Percentiles rank a stretch among this genome's conserved stretches.
Evolutionary conservation across 2,888 invertebrate species (phyloP).

Genomic region (Uropetala carovei): DNA sequence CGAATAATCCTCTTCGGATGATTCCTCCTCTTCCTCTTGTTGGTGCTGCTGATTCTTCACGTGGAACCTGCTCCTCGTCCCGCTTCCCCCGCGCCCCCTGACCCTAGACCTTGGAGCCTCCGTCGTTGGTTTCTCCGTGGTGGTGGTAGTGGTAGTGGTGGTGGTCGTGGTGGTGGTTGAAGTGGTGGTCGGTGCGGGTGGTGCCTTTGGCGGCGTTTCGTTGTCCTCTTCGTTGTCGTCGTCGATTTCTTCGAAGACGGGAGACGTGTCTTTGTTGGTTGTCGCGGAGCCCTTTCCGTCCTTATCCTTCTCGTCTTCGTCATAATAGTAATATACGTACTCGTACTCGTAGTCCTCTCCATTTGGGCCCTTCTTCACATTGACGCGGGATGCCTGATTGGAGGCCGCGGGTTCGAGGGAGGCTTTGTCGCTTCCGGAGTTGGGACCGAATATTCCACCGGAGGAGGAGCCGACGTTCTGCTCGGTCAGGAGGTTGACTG

Average conservation of each 20-base stretch:
- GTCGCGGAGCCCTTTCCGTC: not conserved
- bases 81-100: conserved; percentile 62
- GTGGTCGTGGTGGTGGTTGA: conserved; percentile 75
- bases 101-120: conserved; percentile 53
- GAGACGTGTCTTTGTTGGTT: not conserved
- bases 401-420: conserved; percentile 73
- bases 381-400: conserved; percentile 81
- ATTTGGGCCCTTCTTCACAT: conserved; percentile 92
- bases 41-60: conserved; percentile 28
- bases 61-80: conserved; percentile 65
- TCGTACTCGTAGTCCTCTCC: conserved; percentile 95
- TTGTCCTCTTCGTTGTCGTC: conserved; percentile 78
- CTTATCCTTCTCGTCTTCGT: conserved; percentile 79
- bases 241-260: conserved; percentile 41
- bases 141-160: conserved; percentile 66
- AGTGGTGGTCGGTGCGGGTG: conserved; percentile 68
- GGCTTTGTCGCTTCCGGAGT: conserved; percentile 73
- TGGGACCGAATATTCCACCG: conserved; percentile 71
- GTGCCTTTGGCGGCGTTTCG: conserved; percentile 65
- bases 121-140: conserved; percentile 65
- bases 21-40: conserved; percentile 48
- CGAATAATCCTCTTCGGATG: conserved; percentile 53
- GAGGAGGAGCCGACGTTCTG: conserved; percentile 72
- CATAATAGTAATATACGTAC: conserved; percentile 93
- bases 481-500: conserved; percentile 74